A percentile compares a stretch with the other conserved stretches of the same genome.
phyloP scores from a whole-genome alignment of 2,797 vertebrate genomes.

The Enoplosus armatus region DNA sequence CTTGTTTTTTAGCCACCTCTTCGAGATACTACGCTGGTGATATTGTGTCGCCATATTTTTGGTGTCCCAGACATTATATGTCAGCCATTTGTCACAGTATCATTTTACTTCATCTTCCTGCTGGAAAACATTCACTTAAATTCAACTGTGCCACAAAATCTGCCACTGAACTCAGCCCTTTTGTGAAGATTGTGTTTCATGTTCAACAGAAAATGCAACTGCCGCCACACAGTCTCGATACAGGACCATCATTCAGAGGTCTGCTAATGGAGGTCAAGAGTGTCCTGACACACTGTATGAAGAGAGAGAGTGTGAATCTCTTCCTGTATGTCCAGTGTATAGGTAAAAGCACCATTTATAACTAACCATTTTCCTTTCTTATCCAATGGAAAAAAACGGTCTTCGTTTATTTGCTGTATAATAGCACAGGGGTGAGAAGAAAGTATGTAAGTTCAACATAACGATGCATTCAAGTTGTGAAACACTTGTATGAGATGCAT shows the following conservation, averaged over 20 bases:
- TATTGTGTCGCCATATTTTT: slow-evolving; percentile 6
- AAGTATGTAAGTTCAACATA: neutral
- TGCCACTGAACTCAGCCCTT: neutral
- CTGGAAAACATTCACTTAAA: slow-evolving; percentile 26
- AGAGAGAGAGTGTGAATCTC: slow-evolving; percentile 94
- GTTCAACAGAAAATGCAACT: slow-evolving; percentile 87
- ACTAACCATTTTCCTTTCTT: neutral
- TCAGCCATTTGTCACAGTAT: slow-evolving; percentile 11
- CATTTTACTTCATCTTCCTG: slow-evolving; percentile 18
- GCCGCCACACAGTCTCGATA: slow-evolving; percentile 90
- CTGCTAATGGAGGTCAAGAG: slow-evolving; percentile 89
- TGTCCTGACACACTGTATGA: slow-evolving; percentile 97
- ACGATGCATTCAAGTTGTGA: neutral
- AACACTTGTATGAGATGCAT: neutral
- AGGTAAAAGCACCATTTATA: slow-evolving; percentile 82
- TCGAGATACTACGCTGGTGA: slow-evolving; percentile 9
- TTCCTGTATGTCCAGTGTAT: slow-evolving; percentile 88
- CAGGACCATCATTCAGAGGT: slow-evolving; percentile 90
- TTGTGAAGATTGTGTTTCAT: slow-evolving; percentile 59
- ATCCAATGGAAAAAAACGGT: neutral
- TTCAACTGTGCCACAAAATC: slow-evolving; percentile 25
- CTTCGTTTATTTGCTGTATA: neutral
- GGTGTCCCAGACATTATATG: neutral
- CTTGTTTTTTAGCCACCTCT: slow-evolving; percentile 35
- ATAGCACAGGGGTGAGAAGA: neutral